A percentile compares a stretch with the other conserved stretches of the same genome.
Evolutionary conservation across 2,113 vertebrate species (phyloP).

Genomic region (Manacus vitellinus): DNA sequence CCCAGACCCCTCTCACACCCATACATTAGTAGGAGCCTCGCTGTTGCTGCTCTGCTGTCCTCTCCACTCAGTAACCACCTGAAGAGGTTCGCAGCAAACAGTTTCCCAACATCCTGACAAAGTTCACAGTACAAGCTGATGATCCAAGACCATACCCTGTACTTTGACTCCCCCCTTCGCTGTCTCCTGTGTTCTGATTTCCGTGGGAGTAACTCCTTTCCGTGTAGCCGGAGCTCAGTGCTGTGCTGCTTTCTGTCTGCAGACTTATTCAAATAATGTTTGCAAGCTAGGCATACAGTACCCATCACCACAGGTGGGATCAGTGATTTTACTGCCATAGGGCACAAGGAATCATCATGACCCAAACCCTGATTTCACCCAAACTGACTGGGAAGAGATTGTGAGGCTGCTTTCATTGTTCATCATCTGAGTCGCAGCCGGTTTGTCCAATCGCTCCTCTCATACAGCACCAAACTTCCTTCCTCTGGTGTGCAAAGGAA

Average conservation of each 20-base stretch:
- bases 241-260: background rate
- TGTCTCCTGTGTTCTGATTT: background rate
- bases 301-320: background rate
- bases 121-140: slow-evolving; percentile 30
- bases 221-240: background rate
- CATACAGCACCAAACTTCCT: rapidly evolving
- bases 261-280: background rate
- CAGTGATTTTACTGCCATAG: background rate
- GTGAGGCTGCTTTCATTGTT: background rate
- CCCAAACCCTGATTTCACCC: background rate
- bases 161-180: slow-evolving; percentile 24
- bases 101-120: slow-evolving; percentile 41
- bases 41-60: background rate
- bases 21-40: rapidly evolving
- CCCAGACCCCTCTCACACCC: background rate
- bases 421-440: background rate
- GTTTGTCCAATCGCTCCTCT: background rate
- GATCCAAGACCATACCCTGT: slow-evolving; percentile 13
- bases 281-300: background rate
- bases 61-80: background rate
- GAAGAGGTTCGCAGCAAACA: background rate
- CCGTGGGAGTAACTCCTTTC: background rate
- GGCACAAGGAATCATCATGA: background rate
- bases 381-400: rapidly evolving
- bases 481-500: background rate